Evolutionary conservation across 2,113 vertebrate species (phyloP), one percentile per base, ranked within the genome.

Genomic region (Chloropsis hardwickii): DNA sequence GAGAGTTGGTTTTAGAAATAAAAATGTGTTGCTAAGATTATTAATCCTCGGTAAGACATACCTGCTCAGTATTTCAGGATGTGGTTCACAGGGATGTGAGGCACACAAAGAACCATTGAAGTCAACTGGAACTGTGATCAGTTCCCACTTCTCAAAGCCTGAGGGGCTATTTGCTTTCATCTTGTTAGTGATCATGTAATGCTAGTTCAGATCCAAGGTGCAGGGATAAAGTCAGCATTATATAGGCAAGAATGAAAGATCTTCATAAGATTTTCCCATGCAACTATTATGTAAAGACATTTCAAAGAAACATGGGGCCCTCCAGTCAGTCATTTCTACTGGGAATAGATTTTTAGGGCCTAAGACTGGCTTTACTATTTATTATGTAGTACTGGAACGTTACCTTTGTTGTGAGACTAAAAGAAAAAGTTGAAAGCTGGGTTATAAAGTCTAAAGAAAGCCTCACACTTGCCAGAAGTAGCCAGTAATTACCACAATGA

Each of bases 361-460:
- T 70, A 80, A 90, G 60, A 88, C 40, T 64, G 61, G 28, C 47
- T 92, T 90, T 73, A 39, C 37, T 81, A 81, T 80, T 88, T 92
- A 93, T 93, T 95, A 70, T 51, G 56, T 70, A 92, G 79, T 83
- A 93, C 82, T 73, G 56, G 71, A 88, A 81, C 1, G 6, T 71
- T 92, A 95, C 82, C 51, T 93, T 96, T 96, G 88, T 92, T 93
- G 71, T 80, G 60, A 90, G 60, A 86, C 79, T 81, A 58, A 94
- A 86, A 48, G 58, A 88, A 93, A 69, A 95, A 71, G 10, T 80
- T 90, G 92, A 90, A 95, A 92, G 92, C 67, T 71, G 60, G 24
- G 51, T 85, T 88, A 47, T 81, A 88, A 93, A 95, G 81, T 40
- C 67, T 74, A 33, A 92, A 70, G 87, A 58, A 87, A 95, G 48